Percentiles rank a stretch among this genome's conserved stretches.
phyloP scores from a whole-genome alignment of 1,140 invertebrate genomes.

The Drosophila pseudoobscura region DNA sequence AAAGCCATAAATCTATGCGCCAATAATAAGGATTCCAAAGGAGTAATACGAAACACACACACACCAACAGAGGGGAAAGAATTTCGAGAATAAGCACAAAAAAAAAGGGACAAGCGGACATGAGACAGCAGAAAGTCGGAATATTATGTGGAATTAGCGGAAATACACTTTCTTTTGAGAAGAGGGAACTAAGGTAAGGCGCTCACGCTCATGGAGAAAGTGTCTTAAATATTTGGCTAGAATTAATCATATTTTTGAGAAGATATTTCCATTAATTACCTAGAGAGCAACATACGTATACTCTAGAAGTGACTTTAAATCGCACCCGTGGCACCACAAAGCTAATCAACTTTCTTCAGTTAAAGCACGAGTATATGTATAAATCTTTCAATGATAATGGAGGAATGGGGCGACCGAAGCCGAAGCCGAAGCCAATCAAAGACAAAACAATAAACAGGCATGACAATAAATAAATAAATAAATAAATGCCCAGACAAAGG shows the following conservation, averaged over 20 bases:
- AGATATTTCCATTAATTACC: neutral
- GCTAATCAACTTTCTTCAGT: conserved; percentile 20
- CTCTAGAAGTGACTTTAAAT: conserved; percentile 1
- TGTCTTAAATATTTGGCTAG: too few relatives aligned
- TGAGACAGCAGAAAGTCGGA: conserved; percentile 14
- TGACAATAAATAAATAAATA: conserved; percentile 78
- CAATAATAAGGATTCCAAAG: conserved; percentile 43
- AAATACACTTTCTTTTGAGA: too few relatives aligned
- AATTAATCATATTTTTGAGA: too few relatives aligned
- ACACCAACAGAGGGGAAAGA: neutral
- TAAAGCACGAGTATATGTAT: neutral
- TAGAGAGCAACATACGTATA: neutral
- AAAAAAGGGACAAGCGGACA: conserved; percentile 1
- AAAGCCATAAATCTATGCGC: conserved; percentile 54
- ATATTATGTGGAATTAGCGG: neutral
- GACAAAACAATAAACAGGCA: conserved; percentile 76
- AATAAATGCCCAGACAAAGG: conserved; percentile 63
- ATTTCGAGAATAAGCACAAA: conserved; percentile 1
- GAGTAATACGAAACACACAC: conserved; percentile 11
- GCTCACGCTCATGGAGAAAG: too few relatives aligned
- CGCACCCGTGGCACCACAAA: conserved; percentile 13
- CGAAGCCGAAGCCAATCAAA: conserved; percentile 64
- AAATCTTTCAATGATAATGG: neutral
- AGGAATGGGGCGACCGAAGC: conserved; percentile 16
- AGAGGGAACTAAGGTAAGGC: too few relatives aligned